A percentile compares a stretch with the other conserved stretches of the same genome.
Conservation (phyloP, 2,113 vertebrate species). For the human region GRCh38 chr7:12470501-12471000, state of each 20-base stretch:
- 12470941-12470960: background rate
- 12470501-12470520: background rate
- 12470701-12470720: background rate
- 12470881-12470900: background rate
- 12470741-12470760: accelerated
- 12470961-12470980: background rate
- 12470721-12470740: background rate
- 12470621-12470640: background rate
- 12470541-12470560: background rate
- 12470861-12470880: background rate
- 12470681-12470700: background rate
- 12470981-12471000: background rate
- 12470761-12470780: background rate
- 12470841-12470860: background rate
- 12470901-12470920: background rate
- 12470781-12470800: background rate
- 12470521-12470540: background rate
- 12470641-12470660: background rate
- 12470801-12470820: background rate
- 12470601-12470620: background rate
- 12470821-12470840: background rate
- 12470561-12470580: background rate
- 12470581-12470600: background rate
- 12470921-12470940: background rate
- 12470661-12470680: background rate